A percentile compares a stretch with the other conserved stretches of the same genome.
These are phyloP conservation scores for Sterrhoptilus dennistouni DNA, from an alignment of 2,113 vertebrate species.

Conservation along the genomic window DNA sequence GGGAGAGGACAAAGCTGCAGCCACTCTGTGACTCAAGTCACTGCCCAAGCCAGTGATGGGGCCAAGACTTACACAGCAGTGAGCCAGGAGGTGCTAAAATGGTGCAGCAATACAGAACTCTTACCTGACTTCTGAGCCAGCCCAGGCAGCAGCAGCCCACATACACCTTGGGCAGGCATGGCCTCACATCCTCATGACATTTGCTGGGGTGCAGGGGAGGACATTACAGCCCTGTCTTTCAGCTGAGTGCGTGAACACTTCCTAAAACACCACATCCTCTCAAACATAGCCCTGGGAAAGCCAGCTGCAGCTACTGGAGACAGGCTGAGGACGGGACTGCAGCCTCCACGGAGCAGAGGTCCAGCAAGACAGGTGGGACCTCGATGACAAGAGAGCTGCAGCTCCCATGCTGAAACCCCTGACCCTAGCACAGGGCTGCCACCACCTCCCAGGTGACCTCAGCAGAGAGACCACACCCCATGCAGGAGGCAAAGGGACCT, in stretches of 20 bases:
- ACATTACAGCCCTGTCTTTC: neutral
- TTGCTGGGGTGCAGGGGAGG: neutral
- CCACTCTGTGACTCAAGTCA: neutral
- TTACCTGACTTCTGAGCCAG: neutral
- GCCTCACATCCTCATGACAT: neutral
- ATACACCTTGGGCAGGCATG: neutral
- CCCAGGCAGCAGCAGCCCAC: neutral
- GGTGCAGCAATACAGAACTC: neutral
- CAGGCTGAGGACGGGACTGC: neutral
- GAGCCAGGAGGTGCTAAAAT: neutral
- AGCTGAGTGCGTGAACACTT: rapidly evolving
- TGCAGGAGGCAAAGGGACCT: neutral
- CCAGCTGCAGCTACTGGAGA: neutral
- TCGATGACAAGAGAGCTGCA: neutral
- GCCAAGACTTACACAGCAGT: neutral
- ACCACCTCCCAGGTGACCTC: neutral
- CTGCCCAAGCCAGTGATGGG: neutral
- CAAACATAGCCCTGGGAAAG: neutral
- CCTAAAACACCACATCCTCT: neutral
- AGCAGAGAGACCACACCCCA: neutral
- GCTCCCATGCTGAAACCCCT: neutral
- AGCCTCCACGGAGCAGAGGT: neutral
- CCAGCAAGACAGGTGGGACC: neutral
- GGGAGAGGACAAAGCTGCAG: neutral
- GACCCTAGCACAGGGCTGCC: neutral